Evolutionary conservation across 2,113 vertebrate genomes (phyloP), one percentile per base, ranked within the genome.

Genomic region (Planiliza haematocheilus): DNA sequence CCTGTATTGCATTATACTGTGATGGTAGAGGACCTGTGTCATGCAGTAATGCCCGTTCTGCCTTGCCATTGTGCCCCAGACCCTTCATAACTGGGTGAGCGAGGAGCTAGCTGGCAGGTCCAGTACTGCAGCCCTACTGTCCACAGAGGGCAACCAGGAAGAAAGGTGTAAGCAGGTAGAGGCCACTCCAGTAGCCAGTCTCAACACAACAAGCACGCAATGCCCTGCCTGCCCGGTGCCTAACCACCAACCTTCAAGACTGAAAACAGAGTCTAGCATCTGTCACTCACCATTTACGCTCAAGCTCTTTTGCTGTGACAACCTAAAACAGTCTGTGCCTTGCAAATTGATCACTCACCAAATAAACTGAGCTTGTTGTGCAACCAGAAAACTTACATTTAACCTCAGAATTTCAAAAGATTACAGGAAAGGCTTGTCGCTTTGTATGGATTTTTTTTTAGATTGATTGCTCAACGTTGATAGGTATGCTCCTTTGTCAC

Each of bases 91-190:
- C 95, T 97, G 94, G 94, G 92, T 95, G 91, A 94, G 94, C 91
- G 97, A 98, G 89, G 96, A 97, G 91, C 95, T 95, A 66, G 92
- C 95, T 86, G 88, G 94, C 94, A 96, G 95, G 94, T 93, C 95
- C 93, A 89, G 93, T 75, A 86, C 95, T 63, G 80, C 94, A 76
- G 94, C 96, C 77, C 94, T 93, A 88, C 94, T 96, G 90, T 94
- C 95, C 7, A 91, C 94, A 91, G 96, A 97, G 94, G 92, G 93
- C 93, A 95, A 95, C 94, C 94, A 95, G 94, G 96, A 97, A 91
- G 96, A 98, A 74, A 96, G 95, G 86, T 97, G 97, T 93, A 97
- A 98, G 95, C 96, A 98, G 97, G 97, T 98, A 97, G 96, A 94
- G 83, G 85, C 91, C 90, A 41, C 76, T 56, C 68, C 55, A 38